A percentile compares a stretch with the other conserved stretches of the same genome.
These are phyloP conservation scores for Oncorhynchus mykiss DNA, from an alignment of 2,113 vertebrate species.

Conservation along the genomic window DNA sequence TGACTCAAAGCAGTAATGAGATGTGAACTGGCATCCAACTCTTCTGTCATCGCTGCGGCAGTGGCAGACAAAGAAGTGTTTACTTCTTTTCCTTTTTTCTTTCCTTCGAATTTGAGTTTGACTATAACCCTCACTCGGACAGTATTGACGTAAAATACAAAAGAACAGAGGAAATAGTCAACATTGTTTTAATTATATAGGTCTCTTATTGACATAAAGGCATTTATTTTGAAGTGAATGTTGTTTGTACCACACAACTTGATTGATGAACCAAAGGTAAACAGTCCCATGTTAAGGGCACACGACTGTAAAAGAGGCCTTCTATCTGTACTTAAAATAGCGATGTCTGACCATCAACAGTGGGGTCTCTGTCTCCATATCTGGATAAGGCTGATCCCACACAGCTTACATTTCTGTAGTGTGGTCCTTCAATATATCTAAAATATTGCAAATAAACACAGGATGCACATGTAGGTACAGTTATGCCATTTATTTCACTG, in stretches of 20 bases:
- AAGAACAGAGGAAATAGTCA: background rate
- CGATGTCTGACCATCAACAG: background rate
- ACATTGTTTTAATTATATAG: background rate
- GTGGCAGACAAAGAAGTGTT: background rate
- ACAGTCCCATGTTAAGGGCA: background rate
- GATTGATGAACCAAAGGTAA: background rate
- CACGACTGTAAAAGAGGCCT: background rate
- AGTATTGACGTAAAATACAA: no score
- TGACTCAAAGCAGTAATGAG: slow-evolving; percentile 27
- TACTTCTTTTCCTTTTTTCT: background rate
- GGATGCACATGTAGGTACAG: no score
- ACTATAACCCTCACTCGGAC: no score
- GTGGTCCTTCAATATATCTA: background rate
- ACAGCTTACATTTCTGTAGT: background rate
- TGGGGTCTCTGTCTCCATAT: background rate
- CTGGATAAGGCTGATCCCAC: background rate
- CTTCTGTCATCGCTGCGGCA: slow-evolving; percentile 15
- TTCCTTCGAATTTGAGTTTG: no score
- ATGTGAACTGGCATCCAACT: slow-evolving; percentile 20
- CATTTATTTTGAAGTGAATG: background rate
- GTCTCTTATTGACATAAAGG: background rate
- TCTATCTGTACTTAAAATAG: background rate
- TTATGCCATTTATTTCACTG: no score
- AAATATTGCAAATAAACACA: background rate
- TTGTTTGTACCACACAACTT: background rate